Conservation (phyloP, 1,140 invertebrate species). For the Eurosta solidaginis region DNA sequence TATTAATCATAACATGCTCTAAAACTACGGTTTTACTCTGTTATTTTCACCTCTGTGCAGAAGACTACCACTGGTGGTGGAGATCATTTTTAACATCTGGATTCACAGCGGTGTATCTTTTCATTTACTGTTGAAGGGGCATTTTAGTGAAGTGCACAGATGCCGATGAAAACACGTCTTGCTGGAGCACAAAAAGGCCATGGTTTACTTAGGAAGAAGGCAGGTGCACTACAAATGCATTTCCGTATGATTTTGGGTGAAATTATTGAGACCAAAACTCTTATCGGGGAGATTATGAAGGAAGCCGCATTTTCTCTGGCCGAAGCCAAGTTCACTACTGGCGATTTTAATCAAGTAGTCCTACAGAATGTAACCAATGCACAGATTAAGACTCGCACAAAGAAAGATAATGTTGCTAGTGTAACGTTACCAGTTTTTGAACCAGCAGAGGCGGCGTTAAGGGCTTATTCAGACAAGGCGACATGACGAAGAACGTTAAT, state of each 20-base stretch:
- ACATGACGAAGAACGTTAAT: no score
- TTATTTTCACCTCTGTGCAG: slow-evolving; percentile 99
- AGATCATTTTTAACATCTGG: no score
- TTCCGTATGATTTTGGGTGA: slow-evolving; percentile 96
- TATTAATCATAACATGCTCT: slow-evolving; percentile 96
- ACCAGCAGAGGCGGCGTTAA: no score
- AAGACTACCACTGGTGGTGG: slow-evolving; percentile 85
- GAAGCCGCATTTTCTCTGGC: no score
- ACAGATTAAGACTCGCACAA: slow-evolving; percentile 96
- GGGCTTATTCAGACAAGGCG: no score
- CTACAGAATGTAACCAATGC: slow-evolving; percentile 98
- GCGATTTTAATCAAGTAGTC: slow-evolving; percentile 98
- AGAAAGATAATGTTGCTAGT: slow-evolving; percentile 99
- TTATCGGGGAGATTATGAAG: slow-evolving; percentile 99
- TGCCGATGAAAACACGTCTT: slow-evolving; percentile 86
- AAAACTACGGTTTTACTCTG: slow-evolving; percentile 97
- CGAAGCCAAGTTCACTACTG: slow-evolving; percentile 98
- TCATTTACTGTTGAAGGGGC: no score
- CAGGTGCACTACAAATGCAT: slow-evolving; percentile 97
- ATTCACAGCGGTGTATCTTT: no score
- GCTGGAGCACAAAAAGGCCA: slow-evolving; percentile 98
- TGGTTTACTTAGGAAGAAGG: slow-evolving; percentile 98
- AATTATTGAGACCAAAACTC: slow-evolving; percentile 98
- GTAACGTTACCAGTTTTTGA: no score
- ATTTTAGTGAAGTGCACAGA: slow-evolving; percentile 81